Base-by-base conservation (phyloP, 1,140 invertebrate species). In the Drosophila cardini region DNA sequence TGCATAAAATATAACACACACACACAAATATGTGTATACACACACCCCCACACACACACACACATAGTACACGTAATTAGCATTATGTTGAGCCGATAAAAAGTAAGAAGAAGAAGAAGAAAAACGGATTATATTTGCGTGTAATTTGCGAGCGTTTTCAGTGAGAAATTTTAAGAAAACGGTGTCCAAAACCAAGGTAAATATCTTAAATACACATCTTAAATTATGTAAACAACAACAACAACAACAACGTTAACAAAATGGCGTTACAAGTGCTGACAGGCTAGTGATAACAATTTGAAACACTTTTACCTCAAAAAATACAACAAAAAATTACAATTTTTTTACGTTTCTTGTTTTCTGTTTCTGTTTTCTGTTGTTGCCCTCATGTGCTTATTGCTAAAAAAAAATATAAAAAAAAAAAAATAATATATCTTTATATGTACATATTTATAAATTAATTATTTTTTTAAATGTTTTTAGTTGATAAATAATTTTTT, bases 311-410 rank as follows among this genome's bases (percentile, higher is more conserved):
- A 75, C 65, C 76, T 61, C 70, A 71, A 80, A 55, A 71, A 80
- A 55, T 18, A 65, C 57, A 78, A 52, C 18, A 63, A 70, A 63
- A 72, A n/a, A n/a, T n/a, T n/a, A n/a, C n/a, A n/a, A n/a, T n/a
- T 73, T 68, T 34, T 73, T 76, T 78, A 71, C 55, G 48, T 78
- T 78, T 70, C 67, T 61, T 71, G 53, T 57, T 72, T 75, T 75
- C 78, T 81, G 82, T 86, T 85, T 84, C 78, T 81, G 82, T 86
- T 85, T 84, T 85, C 82, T 86, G 82, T 86, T 86, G 76, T 83
- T 83, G 67, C 68, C 76, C 78, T 70, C 65, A 52, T 78, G 48
- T 82, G 82, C 82, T 87, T 86, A 87, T 76, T 81, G 82, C 79
- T 86, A 57, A 70, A 64, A 38, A 16, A 55, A 38, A 55, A 40